A percentile compares a stretch with the other conserved stretches of the same genome.
phyloP scores from a whole-genome alignment of 2,797 vertebrate species.

The Gymnocypris eckloni region DNA sequence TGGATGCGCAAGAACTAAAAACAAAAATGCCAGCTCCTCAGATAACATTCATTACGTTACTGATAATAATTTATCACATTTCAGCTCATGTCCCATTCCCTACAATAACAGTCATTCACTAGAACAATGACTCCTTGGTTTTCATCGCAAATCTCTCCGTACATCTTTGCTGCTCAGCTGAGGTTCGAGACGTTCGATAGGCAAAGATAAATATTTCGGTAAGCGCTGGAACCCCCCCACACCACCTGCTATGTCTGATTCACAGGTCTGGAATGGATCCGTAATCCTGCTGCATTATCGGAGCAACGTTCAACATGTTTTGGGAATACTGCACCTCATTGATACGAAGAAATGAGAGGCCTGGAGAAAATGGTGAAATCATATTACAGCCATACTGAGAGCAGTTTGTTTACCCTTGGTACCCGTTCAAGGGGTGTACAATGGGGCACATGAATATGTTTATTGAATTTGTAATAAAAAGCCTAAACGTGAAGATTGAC shows the following conservation, averaged over 20 bases:
- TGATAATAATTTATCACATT: slow-evolving; percentile 10
- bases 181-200: slow-evolving; percentile 74
- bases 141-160: slow-evolving; percentile 72
- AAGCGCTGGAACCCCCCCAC: neutral
- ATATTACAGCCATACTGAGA: neutral
- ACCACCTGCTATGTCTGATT: slow-evolving; percentile 73
- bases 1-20: slow-evolving; percentile 24
- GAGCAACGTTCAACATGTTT: slow-evolving; percentile 68
- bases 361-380: slow-evolving; percentile 20
- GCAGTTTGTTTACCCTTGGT: neutral
- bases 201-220: slow-evolving; percentile 78
- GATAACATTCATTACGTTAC: slow-evolving; percentile 55
- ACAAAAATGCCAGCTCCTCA: slow-evolving; percentile 29
- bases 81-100: slow-evolving; percentile 34
- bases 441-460: slow-evolving; percentile 25
- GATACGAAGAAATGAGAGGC: neutral
- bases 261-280: slow-evolving; percentile 71
- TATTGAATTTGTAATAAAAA: slow-evolving; percentile 44
- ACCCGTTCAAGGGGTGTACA: slow-evolving; percentile 10
- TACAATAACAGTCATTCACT: slow-evolving; percentile 51
- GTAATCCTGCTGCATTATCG: slow-evolving; percentile 66
- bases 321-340: slow-evolving; percentile 52
- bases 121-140: slow-evolving; percentile 70
- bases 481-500: slow-evolving; percentile 53
- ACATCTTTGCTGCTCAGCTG: slow-evolving; percentile 74